Base-by-base conservation (phyloP, 2,888 invertebrate genomes). In the Himalopsyche japonica region DNA sequence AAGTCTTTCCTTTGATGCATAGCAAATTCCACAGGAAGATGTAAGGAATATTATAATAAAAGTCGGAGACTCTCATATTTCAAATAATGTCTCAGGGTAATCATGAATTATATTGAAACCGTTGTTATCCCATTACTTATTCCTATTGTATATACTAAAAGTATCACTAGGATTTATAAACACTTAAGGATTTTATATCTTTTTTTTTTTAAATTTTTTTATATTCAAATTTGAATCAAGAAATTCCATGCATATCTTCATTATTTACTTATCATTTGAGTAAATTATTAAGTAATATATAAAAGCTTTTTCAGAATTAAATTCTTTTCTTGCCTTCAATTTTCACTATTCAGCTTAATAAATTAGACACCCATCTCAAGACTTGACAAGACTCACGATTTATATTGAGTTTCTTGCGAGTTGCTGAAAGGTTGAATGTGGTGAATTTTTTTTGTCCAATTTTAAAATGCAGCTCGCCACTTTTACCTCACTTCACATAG, bases 81-180 rank as follows among this genome's bases (percentile, higher is more conserved):
- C 70, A 70, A 70, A 70, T 70, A 70, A 70, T 70, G 70, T 70
- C 70, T 70, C 70, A 70, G 70, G 70, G 70, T 70, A 70, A 70
- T 70, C 70, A 15, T 70, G 70, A 70, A 70, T 70, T 70, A 70
- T 70, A 70, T 70, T 70, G 70, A 70, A 70, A 70, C 70, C 70
- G 27, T 70, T 70, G 70, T 70, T 70, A 70, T 70, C 70, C 70
- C 27, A 70, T 70, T 30, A 70, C 30, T 43, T 70, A 70, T 70
- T 70, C 70, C 27, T 70, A 70, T 70, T 57, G 57, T 57, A 57
- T 57, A 57, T 70, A 70, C 70, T 70, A 70, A 70, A 70, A 70
- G 70, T 70, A 70, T 70, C 70, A 70, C 70, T 70, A 27, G 27
- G 70, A 70, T 12, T 30, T 70, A 70, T 27, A 27, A 70, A 27